These are phyloP conservation scores for Lanistes nyassanus DNA, from an alignment of 1,140 invertebrate species.

Conservation along the genomic window DNA sequence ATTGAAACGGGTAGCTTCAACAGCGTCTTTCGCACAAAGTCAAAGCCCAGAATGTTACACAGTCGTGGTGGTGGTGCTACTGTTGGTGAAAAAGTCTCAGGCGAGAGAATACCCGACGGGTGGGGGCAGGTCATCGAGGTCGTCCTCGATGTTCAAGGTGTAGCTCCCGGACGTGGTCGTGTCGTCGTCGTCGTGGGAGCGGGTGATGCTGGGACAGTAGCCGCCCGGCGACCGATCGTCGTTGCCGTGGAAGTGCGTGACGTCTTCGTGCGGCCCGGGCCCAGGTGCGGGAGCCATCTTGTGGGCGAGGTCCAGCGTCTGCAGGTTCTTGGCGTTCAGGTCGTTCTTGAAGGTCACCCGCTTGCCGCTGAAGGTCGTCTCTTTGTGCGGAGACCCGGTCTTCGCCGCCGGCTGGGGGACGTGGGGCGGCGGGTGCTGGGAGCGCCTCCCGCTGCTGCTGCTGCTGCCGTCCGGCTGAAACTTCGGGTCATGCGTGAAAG, in stretches of 20 bases:
- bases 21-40: neutral
- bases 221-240: neutral
- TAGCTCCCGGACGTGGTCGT: slow-evolving; percentile 48
- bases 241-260: neutral
- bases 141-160: slow-evolving; percentile 39
- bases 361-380: slow-evolving; percentile 25
- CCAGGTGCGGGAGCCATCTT: slow-evolving; percentile 9
- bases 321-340: slow-evolving; percentile 32
- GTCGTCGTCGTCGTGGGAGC: slow-evolving; percentile 40
- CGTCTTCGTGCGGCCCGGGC: neutral
- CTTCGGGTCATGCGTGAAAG: neutral
- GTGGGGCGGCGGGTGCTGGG: slow-evolving; percentile 5
- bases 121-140: slow-evolving; percentile 26
- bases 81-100: neutral
- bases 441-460: neutral
- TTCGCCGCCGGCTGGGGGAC: neutral
- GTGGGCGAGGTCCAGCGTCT: slow-evolving; percentile 29
- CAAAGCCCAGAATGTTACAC: neutral
- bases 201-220: slow-evolving; percentile 8
- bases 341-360: slow-evolving; percentile 35
- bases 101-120: slow-evolving; percentile 20
- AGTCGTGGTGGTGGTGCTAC: slow-evolving; percentile 1
- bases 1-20: neutral
- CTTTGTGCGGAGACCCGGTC: neutral
- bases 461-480: neutral